Percentiles rank a stretch among this genome's conserved stretches.
Conservation (phyloP, 2,888 invertebrate species). For the Chrysomela aeneicollis region DNA sequence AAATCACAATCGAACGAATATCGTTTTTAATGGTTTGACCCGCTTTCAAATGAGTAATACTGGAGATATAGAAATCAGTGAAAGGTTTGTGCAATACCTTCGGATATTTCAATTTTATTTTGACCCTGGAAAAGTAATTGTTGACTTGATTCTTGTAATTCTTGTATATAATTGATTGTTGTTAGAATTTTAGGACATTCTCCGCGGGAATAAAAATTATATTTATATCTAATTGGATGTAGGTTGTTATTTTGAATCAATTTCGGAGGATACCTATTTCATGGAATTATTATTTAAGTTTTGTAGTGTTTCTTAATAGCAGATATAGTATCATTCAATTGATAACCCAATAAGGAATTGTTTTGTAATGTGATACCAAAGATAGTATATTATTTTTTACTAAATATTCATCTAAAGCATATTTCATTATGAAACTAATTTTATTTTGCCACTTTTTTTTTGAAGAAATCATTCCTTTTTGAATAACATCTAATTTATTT, state of each 20-base stretch:
- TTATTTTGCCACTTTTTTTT: neutral
- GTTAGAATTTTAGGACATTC: constrained; percentile 1
- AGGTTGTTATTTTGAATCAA: constrained; percentile 2
- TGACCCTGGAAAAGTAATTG: neutral
- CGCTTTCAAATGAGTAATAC: too few species aligned
- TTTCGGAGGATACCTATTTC: neutral
- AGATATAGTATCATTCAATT: neutral
- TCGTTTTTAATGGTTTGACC: too few species aligned
- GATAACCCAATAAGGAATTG: neutral
- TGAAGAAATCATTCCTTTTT: neutral
- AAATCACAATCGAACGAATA: too few species aligned
- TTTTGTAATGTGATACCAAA: constrained; percentile 5
- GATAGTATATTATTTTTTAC: constrained; percentile 2
- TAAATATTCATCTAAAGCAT: neutral
- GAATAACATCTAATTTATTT: neutral
- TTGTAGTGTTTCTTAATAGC: neutral
- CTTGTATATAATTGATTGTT: neutral
- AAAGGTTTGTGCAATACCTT: neutral
- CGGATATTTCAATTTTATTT: neutral
- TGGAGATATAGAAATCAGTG: neutral
- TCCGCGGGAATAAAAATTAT: neutral
- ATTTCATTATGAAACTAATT: neutral
- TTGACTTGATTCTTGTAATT: constrained; percentile 1
- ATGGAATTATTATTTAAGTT: neutral
- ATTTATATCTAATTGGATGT: neutral